Evolutionary conservation across 2,113 vertebrate species (phyloP).

Genomic region (Callaeas wilsoni): DNA sequence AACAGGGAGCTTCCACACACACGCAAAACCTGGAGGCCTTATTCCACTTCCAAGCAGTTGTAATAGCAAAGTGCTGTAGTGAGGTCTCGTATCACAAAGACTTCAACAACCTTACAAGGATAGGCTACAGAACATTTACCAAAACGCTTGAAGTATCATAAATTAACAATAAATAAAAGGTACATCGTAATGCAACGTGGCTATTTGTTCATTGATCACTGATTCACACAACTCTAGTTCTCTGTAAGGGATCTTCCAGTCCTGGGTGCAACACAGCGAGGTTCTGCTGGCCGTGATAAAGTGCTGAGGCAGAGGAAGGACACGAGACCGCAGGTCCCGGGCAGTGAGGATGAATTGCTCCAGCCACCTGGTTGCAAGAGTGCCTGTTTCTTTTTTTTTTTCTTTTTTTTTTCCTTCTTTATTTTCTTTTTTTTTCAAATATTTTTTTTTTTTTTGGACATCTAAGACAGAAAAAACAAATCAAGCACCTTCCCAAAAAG

Average conservation of each 20-base stretch:
- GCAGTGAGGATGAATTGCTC: slow-evolving; percentile 49
- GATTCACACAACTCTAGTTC: not conserved
- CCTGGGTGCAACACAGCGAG: slow-evolving; percentile 37
- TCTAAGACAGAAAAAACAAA: slow-evolving; percentile 16
- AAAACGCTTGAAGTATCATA: slow-evolving; percentile 54
- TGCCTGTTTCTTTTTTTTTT: not conserved
- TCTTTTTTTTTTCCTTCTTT: not conserved
- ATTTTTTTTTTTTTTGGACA: not conserved
- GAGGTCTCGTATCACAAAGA: slow-evolving; percentile 55
- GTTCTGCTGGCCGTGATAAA: slow-evolving; percentile 71
- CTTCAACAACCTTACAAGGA: not conserved
- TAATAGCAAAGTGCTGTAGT: slow-evolving; percentile 61
- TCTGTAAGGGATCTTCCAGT: slow-evolving; percentile 38
- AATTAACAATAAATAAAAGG: slow-evolving; percentile 63
- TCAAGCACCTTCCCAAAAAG: slow-evolving; percentile 32
- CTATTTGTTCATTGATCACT: slow-evolving; percentile 4
- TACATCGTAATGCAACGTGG: not conserved
- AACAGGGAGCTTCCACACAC: slow-evolving; percentile 49
- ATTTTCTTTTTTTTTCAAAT: not conserved
- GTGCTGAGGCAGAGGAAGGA: slow-evolving; percentile 72
- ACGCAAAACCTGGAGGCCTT: slow-evolving; percentile 25
- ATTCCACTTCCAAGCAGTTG: slow-evolving; percentile 49
- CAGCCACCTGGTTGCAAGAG: slow-evolving; percentile 33
- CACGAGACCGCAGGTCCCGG: slow-evolving; percentile 16
- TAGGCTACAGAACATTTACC: slow-evolving; percentile 48